These are phyloP conservation scores for Ianthella basta DNA, from an alignment of 37 sponge, comb jelly and placozoan genomes.

Conservation along the genomic window DNA sequence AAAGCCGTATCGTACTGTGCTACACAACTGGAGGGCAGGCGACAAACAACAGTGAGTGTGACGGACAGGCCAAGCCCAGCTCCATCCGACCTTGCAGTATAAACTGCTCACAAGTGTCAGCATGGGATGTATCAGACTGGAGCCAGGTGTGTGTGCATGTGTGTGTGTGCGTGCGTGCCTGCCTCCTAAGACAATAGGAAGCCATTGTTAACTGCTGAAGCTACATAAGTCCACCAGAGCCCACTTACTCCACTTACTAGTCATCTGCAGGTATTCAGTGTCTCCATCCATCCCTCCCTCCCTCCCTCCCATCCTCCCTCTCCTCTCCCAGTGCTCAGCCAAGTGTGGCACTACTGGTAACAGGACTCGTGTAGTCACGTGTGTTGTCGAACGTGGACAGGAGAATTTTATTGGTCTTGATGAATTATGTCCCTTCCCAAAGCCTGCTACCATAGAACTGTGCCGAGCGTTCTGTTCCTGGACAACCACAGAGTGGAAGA, in stretches of 20 bases:
- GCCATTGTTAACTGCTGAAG: neutral
- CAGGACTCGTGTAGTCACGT: conserved; percentile 34
- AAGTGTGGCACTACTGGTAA: conserved; percentile 20
- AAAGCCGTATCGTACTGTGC: neutral
- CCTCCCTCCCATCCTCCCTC: no score
- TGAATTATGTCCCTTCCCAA: neutral
- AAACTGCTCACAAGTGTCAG: conserved; percentile 13
- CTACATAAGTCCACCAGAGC: no score
- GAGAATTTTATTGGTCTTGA: neutral
- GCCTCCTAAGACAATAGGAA: neutral
- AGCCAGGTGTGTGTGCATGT: conserved; percentile 22
- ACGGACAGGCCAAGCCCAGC: neutral
- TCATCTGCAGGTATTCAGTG: no score
- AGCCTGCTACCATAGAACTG: neutral
- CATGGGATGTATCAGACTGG: conserved; percentile 20
- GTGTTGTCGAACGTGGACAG: conserved; percentile 4
- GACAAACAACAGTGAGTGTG: neutral
- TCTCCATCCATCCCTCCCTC: no score
- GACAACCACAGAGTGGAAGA: conserved; percentile 4
- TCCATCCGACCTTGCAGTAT: neutral
- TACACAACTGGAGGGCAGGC: neutral
- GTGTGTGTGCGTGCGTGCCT: conserved; percentile 7
- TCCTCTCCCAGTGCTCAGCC: conserved; percentile 34
- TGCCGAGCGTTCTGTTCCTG: neutral
- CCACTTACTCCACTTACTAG: no score